Evolutionary conservation across 2,113 vertebrate genomes (phyloP).

Genomic region (Taxidea taxus): DNA sequence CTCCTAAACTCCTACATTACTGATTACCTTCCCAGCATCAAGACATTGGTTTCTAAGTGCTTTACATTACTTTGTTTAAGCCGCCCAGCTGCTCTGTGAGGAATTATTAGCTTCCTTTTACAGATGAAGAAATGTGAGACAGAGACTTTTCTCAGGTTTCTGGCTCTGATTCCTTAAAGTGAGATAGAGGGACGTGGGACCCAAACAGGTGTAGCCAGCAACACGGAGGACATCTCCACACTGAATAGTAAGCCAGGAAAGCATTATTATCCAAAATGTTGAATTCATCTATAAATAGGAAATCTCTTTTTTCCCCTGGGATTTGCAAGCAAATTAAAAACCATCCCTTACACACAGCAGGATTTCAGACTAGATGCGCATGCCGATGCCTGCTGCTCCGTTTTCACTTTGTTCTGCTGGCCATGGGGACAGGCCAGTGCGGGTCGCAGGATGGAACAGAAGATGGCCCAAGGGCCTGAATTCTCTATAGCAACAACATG

Average conservation of each 20-base stretch:
- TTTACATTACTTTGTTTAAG: not conserved
- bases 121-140: not conserved
- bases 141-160: not conserved
- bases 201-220: conserved; percentile 14
- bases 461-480: not conserved
- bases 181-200: not conserved
- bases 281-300: conserved; percentile 43
- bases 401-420: conserved; percentile 28
- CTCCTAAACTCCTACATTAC: not conserved
- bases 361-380: conserved; percentile 27
- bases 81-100: not conserved
- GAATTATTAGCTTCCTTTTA: not conserved
- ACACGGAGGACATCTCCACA: not conserved
- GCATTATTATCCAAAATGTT: conserved; percentile 19
- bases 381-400: not conserved
- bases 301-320: not conserved
- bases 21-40: not conserved
- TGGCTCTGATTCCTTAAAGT: not conserved
- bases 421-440: not conserved
- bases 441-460: not conserved
- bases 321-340: conserved; percentile 51
- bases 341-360: conserved; percentile 18
- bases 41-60: not conserved
- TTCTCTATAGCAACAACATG: not conserved
- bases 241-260: not conserved